phyloP scores from a whole-genome alignment of 2,113 vertebrate species.

The Conger conger region DNA sequence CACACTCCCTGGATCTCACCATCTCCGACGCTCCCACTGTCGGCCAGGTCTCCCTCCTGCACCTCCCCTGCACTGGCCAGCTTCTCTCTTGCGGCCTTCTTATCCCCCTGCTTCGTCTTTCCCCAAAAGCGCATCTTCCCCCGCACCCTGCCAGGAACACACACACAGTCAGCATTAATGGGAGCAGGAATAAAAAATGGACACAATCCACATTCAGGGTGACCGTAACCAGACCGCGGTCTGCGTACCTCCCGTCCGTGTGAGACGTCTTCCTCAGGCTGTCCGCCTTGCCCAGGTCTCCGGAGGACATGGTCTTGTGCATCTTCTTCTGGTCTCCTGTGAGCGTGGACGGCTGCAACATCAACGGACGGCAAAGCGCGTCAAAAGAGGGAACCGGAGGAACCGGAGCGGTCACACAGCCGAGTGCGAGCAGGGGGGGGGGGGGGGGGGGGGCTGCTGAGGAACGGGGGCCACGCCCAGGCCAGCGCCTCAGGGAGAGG shows the following conservation, averaged over 20 bases:
- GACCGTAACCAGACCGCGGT: background rate
- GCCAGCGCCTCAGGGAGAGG: background rate
- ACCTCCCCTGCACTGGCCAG: constrained; percentile 76
- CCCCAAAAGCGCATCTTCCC: constrained; percentile 93
- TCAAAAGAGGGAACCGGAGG: constrained; percentile 9
- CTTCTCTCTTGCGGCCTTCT: constrained; percentile 79
- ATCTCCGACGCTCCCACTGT: constrained; percentile 72
- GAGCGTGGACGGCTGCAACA: constrained; percentile 67
- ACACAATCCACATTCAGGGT: background rate
- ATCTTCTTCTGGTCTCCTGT: constrained; percentile 75
- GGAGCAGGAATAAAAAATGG: background rate
- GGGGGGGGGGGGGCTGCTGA: background rate
- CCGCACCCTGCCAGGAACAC: constrained; percentile 72
- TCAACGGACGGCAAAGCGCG: constrained; percentile 5
- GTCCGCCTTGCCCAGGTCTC: constrained; percentile 79
- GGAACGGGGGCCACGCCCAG: background rate
- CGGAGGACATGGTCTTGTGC: constrained; percentile 89
- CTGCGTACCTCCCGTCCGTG: constrained; percentile 79
- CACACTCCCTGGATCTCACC: constrained; percentile 58
- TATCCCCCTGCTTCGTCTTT: constrained; percentile 86
- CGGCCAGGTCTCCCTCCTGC: constrained; percentile 69
- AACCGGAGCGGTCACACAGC: background rate
- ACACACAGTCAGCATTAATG: background rate
- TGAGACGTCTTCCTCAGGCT: constrained; percentile 73
- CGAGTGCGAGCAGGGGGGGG: background rate